Base-by-base conservation (phyloP, 1,140 invertebrate species). In the Drosophila asahinai region DNA sequence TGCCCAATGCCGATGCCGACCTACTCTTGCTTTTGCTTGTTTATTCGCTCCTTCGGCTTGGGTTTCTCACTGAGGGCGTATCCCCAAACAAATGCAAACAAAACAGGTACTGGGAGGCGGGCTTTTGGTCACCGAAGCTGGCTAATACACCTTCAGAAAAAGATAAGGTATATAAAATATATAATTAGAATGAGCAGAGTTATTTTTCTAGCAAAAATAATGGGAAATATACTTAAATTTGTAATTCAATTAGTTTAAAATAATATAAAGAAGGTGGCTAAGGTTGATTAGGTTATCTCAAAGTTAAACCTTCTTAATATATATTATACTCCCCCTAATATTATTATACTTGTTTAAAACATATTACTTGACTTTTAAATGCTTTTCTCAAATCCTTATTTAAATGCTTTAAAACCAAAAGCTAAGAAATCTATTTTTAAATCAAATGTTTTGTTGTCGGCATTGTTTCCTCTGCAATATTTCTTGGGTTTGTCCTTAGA, bases 41-140 rank as follows among this genome's bases (percentile, higher is more conserved):
- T 57, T 57, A 57, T 57, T 57, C 22, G 36, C n/a, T 57, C 36
- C 36, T 40, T 57, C 36, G 36, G 38, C 38, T 57, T 25, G 54
- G 19, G 19, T 40, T 57, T n/a, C 54, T 25, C 25, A 15, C 33
- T 4, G 40, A 36, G 54, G 27, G 27, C 27, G 27, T 30, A 30
- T 36, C 54, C 54, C 6, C 36, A 22, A 57, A 57, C 36, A 40
- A 40, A 57, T 25, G 54, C 54, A 57, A 57, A 57, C 54, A 57
- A 57, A 57, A 57, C 54, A 57, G 54, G 54, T 57, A 40, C 12
- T n/a, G 15, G 9, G n/a, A 33, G 33, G 19, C 33, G 33, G 52
- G 27, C 6, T 38, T 55, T 55, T 7, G 52, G 52, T 55, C 17
- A 55, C 33, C 17, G 12, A 38, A 5, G 17, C 11, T 40, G 15